Conservation (phyloP, 92 coral and sea anemone species). For the Palythoa grandiflora region DNA sequence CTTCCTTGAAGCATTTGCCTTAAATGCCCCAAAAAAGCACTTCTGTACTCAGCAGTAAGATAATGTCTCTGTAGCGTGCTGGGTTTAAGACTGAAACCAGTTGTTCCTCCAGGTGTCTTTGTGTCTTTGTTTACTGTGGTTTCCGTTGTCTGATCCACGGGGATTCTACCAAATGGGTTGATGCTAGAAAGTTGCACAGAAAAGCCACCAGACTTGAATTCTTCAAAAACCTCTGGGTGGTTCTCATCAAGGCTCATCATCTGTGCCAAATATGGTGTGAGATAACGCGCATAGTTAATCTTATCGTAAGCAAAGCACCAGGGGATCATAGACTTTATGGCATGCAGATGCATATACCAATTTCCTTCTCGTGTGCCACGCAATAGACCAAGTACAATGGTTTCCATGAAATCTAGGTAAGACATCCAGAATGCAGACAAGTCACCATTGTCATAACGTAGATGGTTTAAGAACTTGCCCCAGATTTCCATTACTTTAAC, state of each 20-base stretch:
- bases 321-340: conserved; percentile 62
- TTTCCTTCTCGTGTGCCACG: conserved; percentile 62
- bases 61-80: conserved; percentile 54
- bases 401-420: conserved; percentile 37
- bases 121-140: conserved; percentile 66
- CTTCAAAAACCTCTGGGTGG: conserved; percentile 46
- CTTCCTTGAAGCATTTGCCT: conserved; percentile 52
- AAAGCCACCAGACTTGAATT: conserved; percentile 37
- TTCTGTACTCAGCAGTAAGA: conserved; percentile 66
- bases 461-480: conserved; percentile 21
- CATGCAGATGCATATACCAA: conserved; percentile 59
- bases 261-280: conserved; percentile 56
- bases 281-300: conserved; percentile 52
- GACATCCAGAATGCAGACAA: conserved; percentile 64
- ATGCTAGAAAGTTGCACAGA: conserved; percentile 56
- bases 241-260: conserved; percentile 55
- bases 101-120: conserved; percentile 51
- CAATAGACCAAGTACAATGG: conserved; percentile 21
- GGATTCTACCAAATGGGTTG: conserved; percentile 60
- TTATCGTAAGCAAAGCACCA: conserved; percentile 74
- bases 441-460: conserved; percentile 45
- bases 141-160: conserved; percentile 66
- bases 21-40: conserved; percentile 49
- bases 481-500: neutral
- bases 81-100: conserved; percentile 46